These are phyloP conservation scores for Sebastes kiyomatsui DNA, from an alignment of 2,797 vertebrate species.

Conservation along the genomic window DNA sequence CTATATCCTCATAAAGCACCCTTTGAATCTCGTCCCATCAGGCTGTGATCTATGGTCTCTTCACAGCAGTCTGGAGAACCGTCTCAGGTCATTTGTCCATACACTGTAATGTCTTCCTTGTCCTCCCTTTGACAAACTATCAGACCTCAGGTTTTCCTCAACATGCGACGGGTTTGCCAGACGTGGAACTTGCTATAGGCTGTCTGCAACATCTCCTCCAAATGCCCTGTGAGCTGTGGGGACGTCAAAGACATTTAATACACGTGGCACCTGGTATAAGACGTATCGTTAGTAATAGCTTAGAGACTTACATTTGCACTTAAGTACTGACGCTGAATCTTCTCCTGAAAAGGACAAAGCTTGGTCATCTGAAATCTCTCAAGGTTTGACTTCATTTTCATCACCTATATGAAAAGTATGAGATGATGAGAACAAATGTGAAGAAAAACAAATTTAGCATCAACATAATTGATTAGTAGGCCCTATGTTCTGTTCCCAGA, in stretches of 20 bases:
- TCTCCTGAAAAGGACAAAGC: slow-evolving; percentile 96
- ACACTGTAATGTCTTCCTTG: slow-evolving; percentile 37
- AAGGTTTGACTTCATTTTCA: slow-evolving; percentile 97
- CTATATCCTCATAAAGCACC: slow-evolving; percentile 37
- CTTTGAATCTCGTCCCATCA: slow-evolving; percentile 40
- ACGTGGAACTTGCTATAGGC: slow-evolving; percentile 96
- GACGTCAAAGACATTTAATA: slow-evolving; percentile 7
- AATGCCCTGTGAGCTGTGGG: slow-evolving; percentile 91
- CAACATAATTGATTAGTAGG: neutral
- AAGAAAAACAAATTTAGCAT: neutral
- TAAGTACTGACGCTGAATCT: slow-evolving; percentile 95
- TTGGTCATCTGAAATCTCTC: slow-evolving; percentile 97
- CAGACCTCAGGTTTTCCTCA: slow-evolving; percentile 93
- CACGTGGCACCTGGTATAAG: neutral
- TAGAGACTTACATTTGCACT: slow-evolving; percentile 92
- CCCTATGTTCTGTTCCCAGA: neutral
- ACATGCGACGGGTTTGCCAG: slow-evolving; percentile 96
- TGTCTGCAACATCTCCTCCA: slow-evolving; percentile 97
- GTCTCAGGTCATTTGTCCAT: slow-evolving; percentile 53
- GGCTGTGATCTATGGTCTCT: slow-evolving; percentile 50
- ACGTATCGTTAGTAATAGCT: neutral
- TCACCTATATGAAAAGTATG: slow-evolving; percentile 81
- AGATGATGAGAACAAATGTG: neutral
- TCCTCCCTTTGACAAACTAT: slow-evolving; percentile 26
- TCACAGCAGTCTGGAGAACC: slow-evolving; percentile 51